Percentiles rank a stretch among this genome's conserved stretches.
Conservation (phyloP, 1,140 invertebrate species). For the Lepidostoma basale region DNA sequence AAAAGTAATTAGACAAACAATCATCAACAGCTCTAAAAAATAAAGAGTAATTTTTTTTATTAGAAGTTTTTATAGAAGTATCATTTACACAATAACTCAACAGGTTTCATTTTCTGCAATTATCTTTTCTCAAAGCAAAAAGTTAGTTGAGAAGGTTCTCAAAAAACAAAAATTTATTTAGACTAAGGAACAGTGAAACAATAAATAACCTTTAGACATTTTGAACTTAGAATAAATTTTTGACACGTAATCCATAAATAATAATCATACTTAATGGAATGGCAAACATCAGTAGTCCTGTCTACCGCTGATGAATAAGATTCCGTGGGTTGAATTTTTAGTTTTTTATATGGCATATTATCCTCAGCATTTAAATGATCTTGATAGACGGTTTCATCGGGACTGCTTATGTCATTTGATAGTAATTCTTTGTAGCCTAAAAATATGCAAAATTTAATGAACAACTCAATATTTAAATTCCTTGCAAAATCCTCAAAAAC, state of each 20-base stretch:
- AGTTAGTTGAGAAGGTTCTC: too few relatives aligned
- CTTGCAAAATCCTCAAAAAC: too few relatives aligned
- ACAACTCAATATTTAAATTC: neutral
- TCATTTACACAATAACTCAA: too few relatives aligned
- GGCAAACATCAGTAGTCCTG: neutral
- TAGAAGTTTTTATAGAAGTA: too few relatives aligned
- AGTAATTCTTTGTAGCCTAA: constrained; percentile 3
- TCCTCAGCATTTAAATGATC: neutral
- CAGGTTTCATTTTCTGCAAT: too few relatives aligned
- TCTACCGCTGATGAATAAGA: neutral
- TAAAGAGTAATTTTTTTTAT: too few relatives aligned
- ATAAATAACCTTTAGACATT: too few relatives aligned
- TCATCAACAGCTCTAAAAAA: constrained; percentile 35
- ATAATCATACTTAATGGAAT: constrained; percentile 17
- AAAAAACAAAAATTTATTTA: too few relatives aligned
- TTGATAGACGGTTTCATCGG: neutral
- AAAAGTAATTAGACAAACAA: constrained; percentile 41
- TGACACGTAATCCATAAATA: too few relatives aligned
- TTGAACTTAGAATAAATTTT: too few relatives aligned
- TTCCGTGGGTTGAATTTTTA: neutral
- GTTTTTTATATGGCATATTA: constrained; percentile 1
- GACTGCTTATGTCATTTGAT: neutral
- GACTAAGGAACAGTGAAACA: too few relatives aligned
- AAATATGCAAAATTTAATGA: neutral
- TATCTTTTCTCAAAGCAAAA: too few relatives aligned